A percentile compares a stretch with the other conserved stretches of the same genome.
phyloP scores from a whole-genome alignment of 2,888 invertebrate species.

The Iselma pallidipennis region DNA sequence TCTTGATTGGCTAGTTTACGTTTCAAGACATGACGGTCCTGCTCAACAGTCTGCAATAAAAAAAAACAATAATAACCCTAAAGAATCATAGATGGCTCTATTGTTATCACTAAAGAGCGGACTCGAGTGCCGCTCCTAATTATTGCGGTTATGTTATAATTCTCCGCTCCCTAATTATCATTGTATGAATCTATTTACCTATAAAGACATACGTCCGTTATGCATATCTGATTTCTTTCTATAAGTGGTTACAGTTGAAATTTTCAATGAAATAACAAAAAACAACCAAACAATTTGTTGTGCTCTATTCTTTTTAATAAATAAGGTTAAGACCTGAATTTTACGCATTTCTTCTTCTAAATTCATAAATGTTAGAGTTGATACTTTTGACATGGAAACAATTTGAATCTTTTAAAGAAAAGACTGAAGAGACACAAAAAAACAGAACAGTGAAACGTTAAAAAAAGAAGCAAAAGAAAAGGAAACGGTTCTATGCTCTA shows the following conservation, averaged over 20 bases:
- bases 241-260: too few relatives aligned
- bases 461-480: not conserved
- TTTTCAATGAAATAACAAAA: not conserved
- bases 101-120: too few relatives aligned
- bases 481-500: not conserved
- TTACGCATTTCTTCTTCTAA: not conserved
- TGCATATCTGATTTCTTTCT: too few relatives aligned
- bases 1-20: slow-evolving; percentile 83
- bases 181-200: not conserved
- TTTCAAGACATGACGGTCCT: slow-evolving; percentile 87
- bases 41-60: slow-evolving; percentile 79
- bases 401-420: too few relatives aligned
- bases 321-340: not conserved
- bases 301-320: not conserved
- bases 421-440: too few relatives aligned
- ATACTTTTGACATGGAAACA: too few relatives aligned
- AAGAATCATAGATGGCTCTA: not conserved
- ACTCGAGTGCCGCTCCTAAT: too few relatives aligned
- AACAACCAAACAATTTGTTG: not conserved
- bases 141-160: not conserved
- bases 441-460: too few relatives aligned
- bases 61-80: slow-evolving; percentile 14
- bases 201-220: not conserved
- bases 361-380: too few relatives aligned
- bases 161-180: too few relatives aligned